Conservation (phyloP, 1,140 invertebrate species). For the Tetramorium parvispinum region DNA sequence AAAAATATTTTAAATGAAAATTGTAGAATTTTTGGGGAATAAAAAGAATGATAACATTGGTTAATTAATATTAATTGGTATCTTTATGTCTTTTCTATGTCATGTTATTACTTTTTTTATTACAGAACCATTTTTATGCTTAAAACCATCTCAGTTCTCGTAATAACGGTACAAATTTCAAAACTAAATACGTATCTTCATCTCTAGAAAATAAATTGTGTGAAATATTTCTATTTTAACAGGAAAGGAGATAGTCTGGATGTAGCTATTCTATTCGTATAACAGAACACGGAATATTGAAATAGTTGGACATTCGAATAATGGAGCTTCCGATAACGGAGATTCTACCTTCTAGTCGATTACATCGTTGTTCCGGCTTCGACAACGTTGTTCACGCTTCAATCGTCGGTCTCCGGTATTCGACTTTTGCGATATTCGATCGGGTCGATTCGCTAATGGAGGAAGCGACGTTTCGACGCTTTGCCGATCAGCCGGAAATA, state of each 20-base stretch:
- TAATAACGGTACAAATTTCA: background rate
- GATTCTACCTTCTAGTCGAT: conserved; percentile 50
- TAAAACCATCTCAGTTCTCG: background rate
- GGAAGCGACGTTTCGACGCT: conserved; percentile 35
- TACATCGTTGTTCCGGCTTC: conserved; percentile 48
- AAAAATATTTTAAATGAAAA: background rate
- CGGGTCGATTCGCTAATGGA: conserved; percentile 32
- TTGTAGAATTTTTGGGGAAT: background rate
- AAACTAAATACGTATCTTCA: background rate
- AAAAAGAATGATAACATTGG: background rate
- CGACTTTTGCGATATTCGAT: conserved; percentile 46
- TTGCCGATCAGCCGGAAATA: conserved; percentile 38
- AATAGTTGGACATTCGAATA: conserved; percentile 45
- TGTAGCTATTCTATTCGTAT: conserved; percentile 16
- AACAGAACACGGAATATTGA: conserved; percentile 34
- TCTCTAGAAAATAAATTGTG: background rate
- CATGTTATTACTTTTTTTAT: background rate
- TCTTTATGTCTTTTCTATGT: background rate
- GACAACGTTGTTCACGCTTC: conserved; percentile 35
- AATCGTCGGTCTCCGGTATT: conserved; percentile 27
- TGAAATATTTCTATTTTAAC: conserved; percentile 22
- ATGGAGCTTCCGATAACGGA: conserved; percentile 46
- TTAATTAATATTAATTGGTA: too few species aligned
- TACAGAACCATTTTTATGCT: background rate
- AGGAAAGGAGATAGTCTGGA: background rate